phyloP scores from a whole-genome alignment of 2,797 vertebrate species.

The Chromobotia macracanthus region DNA sequence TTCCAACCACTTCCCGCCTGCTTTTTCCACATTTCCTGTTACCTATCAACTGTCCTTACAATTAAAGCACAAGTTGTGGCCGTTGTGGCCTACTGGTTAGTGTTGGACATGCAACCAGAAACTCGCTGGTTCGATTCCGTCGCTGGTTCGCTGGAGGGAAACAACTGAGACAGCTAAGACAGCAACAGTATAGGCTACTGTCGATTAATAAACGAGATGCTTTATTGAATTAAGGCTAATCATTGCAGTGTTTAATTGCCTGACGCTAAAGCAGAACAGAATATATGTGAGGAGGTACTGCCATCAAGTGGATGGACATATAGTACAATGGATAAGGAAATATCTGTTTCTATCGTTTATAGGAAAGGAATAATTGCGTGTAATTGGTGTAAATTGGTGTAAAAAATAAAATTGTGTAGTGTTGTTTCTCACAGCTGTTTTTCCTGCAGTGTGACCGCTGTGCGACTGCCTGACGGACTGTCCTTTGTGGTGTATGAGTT shows the following conservation, averaged over 20 bases:
- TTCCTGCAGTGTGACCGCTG: constrained; percentile 82
- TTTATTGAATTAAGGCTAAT: constrained; percentile 46
- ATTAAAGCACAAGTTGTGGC: too few species aligned
- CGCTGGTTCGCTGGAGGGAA: too few species aligned
- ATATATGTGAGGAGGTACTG: constrained; percentile 42
- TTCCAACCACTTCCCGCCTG: too few species aligned
- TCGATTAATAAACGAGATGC: constrained; percentile 47
- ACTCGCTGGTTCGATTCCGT: too few species aligned
- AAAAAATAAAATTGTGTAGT: constrained; percentile 60
- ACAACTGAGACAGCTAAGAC: too few species aligned
- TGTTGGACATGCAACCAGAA: too few species aligned
- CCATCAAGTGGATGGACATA: constrained; percentile 53
- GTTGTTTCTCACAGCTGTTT: not conserved
- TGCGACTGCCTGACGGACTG: constrained; percentile 87
- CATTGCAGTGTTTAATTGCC: constrained; percentile 9
- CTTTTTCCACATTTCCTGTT: too few species aligned
- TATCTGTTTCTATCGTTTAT: not conserved
- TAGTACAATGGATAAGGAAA: not conserved
- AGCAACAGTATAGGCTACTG: constrained; percentile 1
- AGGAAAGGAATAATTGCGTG: constrained; percentile 57
- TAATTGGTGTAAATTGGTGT: constrained; percentile 82
- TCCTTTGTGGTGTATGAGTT: constrained; percentile 96
- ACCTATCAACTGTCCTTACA: too few species aligned
- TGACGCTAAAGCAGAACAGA: not conserved
- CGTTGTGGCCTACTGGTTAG: too few species aligned